Conservation (phyloP, 2,113 vertebrate species). For the Serinus canaria region DNA sequence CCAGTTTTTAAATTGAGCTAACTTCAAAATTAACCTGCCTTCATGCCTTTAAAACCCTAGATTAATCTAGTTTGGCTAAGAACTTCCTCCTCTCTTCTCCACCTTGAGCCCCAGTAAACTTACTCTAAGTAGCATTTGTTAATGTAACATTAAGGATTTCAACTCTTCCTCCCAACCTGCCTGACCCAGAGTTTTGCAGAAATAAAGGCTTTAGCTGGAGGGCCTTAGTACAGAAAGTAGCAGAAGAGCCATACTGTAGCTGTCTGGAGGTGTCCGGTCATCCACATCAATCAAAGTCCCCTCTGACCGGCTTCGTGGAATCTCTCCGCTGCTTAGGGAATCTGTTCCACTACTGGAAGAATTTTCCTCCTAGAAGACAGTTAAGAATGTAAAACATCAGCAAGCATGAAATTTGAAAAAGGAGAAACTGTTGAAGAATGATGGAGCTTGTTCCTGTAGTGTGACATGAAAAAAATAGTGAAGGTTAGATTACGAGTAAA, state of each 20-base stretch:
- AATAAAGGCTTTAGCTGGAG: not conserved
- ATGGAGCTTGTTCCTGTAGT: not conserved
- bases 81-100: not conserved
- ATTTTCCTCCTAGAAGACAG: constrained; percentile 71
- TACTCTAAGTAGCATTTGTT: not conserved
- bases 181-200: not conserved
- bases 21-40: not conserved
- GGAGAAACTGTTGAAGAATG: not conserved
- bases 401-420: not conserved
- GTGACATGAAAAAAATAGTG: not conserved
- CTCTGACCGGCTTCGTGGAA: constrained; percentile 84
- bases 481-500: not conserved
- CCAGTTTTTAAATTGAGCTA: not conserved
- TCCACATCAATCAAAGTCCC: constrained; percentile 86
- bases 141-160: not conserved
- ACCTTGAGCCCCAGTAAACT: not conserved
- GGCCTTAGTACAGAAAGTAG: not conserved
- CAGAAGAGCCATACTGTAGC: constrained; percentile 72
- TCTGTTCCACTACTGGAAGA: constrained; percentile 78
- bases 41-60: not conserved
- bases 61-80: not conserved
- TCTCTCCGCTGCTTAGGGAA: constrained; percentile 62
- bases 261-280: constrained; percentile 59
- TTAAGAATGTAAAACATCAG: not conserved
- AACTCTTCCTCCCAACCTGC: not conserved